Percentiles rank a stretch among this genome's conserved stretches.
These are phyloP conservation scores for Tapirus indicus DNA, from an alignment of 2,797 vertebrate species.

Conservation along the genomic window DNA sequence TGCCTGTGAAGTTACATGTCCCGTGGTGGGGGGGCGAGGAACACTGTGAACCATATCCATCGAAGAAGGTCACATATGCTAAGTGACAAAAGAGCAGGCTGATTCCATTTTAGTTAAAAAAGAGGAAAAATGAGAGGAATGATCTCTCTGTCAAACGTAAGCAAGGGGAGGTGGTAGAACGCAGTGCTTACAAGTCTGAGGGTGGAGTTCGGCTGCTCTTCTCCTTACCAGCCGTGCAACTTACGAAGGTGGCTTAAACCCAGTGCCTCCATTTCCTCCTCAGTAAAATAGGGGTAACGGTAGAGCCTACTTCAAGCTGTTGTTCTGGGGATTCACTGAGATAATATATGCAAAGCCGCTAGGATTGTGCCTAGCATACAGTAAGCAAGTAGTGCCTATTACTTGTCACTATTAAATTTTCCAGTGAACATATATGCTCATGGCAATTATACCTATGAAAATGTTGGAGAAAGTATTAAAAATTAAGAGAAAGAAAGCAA, in stretches of 20 bases:
- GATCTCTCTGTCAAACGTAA: background rate
- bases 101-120: background rate
- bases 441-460: background rate
- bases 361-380: background rate
- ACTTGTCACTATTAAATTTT: background rate
- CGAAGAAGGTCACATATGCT: background rate
- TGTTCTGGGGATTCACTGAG: background rate
- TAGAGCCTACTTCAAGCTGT: background rate
- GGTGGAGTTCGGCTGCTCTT: background rate
- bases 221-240: background rate
- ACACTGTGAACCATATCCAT: background rate
- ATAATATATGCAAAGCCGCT: background rate
- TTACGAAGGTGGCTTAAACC: background rate
- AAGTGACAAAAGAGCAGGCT: background rate
- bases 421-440: background rate
- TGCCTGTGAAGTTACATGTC: background rate
- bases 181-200: background rate
- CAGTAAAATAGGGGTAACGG: background rate
- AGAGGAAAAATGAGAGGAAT: background rate
- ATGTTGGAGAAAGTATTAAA: background rate
- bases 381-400: background rate
- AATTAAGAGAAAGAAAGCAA: background rate
- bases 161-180: background rate
- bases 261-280: background rate
- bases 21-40: background rate